Percentiles rank a stretch among this genome's conserved stretches.
Evolutionary conservation across 2,888 invertebrate species (phyloP).

Genomic region (Acrocyrtus sp.): DNA sequence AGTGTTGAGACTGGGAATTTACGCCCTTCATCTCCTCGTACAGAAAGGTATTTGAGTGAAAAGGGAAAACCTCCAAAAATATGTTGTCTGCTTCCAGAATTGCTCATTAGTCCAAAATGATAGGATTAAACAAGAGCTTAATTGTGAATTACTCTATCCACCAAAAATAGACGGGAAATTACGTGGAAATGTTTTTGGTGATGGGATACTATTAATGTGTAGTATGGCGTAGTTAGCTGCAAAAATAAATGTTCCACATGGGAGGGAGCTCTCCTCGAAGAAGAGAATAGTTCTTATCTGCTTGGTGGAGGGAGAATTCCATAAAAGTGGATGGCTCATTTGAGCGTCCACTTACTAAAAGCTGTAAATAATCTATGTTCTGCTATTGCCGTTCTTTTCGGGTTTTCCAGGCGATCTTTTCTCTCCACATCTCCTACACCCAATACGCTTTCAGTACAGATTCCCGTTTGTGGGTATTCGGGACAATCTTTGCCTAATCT

Average conservation of each 20-base stretch:
- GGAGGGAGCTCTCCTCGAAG: too few relatives aligned
- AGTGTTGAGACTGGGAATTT: conserved; percentile 57
- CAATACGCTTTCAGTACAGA: conserved; percentile 79
- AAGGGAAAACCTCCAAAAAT: not conserved
- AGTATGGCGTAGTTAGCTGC: too few relatives aligned
- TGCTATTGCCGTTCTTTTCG: too few relatives aligned
- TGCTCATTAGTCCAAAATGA: not conserved
- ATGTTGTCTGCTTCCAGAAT: not conserved
- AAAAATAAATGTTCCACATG: too few relatives aligned
- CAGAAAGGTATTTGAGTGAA: conserved; percentile 62
- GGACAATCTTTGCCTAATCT: conserved; percentile 87
- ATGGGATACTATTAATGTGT: too few relatives aligned
- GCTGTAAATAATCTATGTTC: not conserved
- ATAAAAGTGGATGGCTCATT: too few relatives aligned
- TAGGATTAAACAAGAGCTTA: not conserved
- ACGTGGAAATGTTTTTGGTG: not conserved
- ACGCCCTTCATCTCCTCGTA: conserved; percentile 64
- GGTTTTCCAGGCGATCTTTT: conserved; percentile 65
- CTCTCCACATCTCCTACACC: conserved; percentile 71
- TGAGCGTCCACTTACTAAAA: not conserved
- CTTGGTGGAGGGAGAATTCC: not conserved
- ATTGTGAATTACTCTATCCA: not conserved
- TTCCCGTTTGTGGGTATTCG: conserved; percentile 66
- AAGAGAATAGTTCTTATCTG: too few relatives aligned
- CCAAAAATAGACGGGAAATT: too few relatives aligned